Evolutionary conservation across 1,140 invertebrate species (phyloP).

Genomic region (Solenopsis fugax): DNA sequence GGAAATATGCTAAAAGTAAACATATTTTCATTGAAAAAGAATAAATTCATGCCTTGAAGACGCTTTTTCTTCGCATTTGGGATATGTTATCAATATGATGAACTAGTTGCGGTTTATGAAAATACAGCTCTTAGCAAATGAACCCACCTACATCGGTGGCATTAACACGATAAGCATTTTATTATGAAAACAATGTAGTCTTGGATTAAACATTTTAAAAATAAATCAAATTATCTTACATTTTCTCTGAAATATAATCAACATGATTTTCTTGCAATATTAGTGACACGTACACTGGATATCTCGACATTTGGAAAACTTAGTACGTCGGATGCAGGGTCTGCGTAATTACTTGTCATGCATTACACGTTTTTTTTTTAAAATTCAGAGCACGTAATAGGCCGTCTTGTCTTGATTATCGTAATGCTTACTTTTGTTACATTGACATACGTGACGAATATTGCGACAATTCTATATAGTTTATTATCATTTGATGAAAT

Average conservation of each 20-base stretch:
- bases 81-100: too few relatives aligned
- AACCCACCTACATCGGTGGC: too few relatives aligned
- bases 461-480: neutral
- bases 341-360: neutral
- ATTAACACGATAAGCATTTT: neutral
- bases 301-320: neutral
- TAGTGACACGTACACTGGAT: neutral
- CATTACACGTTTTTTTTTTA: neutral
- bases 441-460: neutral
- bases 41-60: too few relatives aligned
- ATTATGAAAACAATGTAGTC: neutral
- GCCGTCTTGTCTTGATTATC: neutral
- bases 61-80: too few relatives aligned
- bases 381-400: neutral
- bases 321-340: neutral
- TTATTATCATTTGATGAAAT: neutral
- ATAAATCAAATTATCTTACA: neutral
- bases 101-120: too few relatives aligned
- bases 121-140: too few relatives aligned
- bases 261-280: neutral
- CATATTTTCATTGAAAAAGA: too few relatives aligned
- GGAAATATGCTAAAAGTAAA: too few relatives aligned
- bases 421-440: slow-evolving; percentile 19
- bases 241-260: neutral
- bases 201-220: neutral